Evolutionary conservation across 2,888 invertebrate species (phyloP).

Genomic region (Oxystoma pomonae): DNA sequence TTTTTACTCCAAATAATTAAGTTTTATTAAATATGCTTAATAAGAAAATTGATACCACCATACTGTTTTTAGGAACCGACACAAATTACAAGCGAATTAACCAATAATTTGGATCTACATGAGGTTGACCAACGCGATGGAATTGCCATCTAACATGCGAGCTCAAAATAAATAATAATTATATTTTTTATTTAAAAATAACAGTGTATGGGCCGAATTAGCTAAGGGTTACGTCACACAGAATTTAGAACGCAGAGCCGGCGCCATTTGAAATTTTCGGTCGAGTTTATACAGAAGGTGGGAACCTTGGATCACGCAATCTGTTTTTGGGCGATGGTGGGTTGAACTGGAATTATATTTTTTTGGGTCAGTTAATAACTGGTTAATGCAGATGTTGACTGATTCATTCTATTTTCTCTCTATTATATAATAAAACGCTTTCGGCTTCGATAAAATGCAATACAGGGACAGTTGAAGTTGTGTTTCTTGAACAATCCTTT

Average conservation of each 20-base stretch:
- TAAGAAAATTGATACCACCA: not conserved
- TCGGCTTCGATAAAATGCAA: too few relatives aligned
- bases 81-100: not conserved
- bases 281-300: not conserved
- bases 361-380: not conserved
- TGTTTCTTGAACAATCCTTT: too few relatives aligned
- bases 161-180: slow-evolving; percentile 2
- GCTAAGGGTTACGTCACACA: not conserved
- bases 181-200: slow-evolving; percentile 3
- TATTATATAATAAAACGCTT: too few relatives aligned
- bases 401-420: not conserved
- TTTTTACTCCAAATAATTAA: too few relatives aligned
- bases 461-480: too few relatives aligned
- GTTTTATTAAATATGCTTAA: too few relatives aligned
- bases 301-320: not conserved
- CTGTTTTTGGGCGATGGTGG: not conserved
- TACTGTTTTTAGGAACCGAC: not conserved
- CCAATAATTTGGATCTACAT: not conserved
- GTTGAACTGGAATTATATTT: not conserved
- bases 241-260: not conserved
- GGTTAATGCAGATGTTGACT: not conserved
- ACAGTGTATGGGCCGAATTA: not conserved
- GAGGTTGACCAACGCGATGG: not conserved
- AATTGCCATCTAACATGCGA: not conserved
- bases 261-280: not conserved